Evolutionary conservation across 2,888 invertebrate genomes (phyloP).

Genomic region (Altica lythri): DNA sequence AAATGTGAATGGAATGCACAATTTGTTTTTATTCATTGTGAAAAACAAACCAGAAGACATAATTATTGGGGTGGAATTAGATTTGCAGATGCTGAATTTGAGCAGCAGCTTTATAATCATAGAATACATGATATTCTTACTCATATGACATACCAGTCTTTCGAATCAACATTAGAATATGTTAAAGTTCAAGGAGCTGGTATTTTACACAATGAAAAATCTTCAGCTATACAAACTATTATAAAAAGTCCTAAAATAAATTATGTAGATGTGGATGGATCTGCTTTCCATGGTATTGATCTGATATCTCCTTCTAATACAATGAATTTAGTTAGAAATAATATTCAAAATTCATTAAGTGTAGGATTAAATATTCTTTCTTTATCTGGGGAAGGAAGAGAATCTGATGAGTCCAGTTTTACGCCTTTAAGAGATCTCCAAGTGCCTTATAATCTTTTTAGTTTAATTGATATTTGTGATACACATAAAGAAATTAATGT

Average conservation of each 20-base stretch:
- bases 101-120: conserved; percentile 81
- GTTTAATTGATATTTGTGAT: conserved; percentile 95
- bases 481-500: conserved; percentile 89
- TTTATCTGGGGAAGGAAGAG: conserved; percentile 89
- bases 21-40: conserved; percentile 94
- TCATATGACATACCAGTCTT: conserved; percentile 69
- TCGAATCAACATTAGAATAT: conserved; percentile 78
- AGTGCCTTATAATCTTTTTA: conserved; percentile 89
- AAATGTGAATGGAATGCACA: conserved; percentile 88
- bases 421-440: conserved; percentile 79
- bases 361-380: conserved; percentile 89
- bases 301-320: conserved; percentile 86
- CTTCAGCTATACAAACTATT: conserved; percentile 89
- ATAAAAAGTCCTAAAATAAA: conserved; percentile 82
- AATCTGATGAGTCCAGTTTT: conserved; percentile 87
- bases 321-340: conserved; percentile 75
- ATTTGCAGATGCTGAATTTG: conserved; percentile 88
- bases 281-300: conserved; percentile 91
- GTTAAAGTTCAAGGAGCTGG: conserved; percentile 92
- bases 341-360: conserved; percentile 81
- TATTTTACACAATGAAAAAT: conserved; percentile 92
- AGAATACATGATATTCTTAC: conserved; percentile 81
- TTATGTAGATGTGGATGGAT: conserved; percentile 80
- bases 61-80: conserved; percentile 95
- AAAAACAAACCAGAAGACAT: conserved; percentile 66